Base-by-base conservation (phyloP, 2,888 invertebrate genomes). In the Morpho helenor region DNA sequence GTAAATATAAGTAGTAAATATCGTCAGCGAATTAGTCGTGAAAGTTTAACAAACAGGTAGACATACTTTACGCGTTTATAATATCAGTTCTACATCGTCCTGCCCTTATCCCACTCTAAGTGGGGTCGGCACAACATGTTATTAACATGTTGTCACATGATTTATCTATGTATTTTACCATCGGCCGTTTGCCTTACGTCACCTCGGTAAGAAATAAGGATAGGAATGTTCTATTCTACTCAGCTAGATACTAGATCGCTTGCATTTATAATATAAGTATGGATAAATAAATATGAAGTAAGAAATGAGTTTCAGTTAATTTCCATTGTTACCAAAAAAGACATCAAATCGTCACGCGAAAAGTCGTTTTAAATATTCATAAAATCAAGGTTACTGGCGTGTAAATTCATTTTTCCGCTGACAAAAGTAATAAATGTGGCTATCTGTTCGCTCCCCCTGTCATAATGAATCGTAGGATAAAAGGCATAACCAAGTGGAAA, bases 401-500 rank as follows among this genome's bases (percentile, higher is more conserved):
- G 83, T 79, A 76, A 85, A 87, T 84, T 86, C 85, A 87, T 87
- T 89, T 89, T 88, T 87, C 84, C 83, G 89, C 88, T 87, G 88
- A 89, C 88, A 88, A 89, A 85, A 88, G 89, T 82, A 86, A 88
- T 89, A 88, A 89, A 87, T 82, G 86, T 77, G 79, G 75, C 85
- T 87, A 88, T 88, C 87, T 87, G 85, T 87, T 75, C 77, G 73
- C 77, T 75, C 78, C 85, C 83, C 84, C 80, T 74, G 72, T 62
- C 77, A 83, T 89, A 89, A 90, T 90, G 88, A 90, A 90, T 89
- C 88, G 87, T 81, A 80, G 79, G 75, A 87, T 87, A 89, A 88
- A 88, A 86, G 88, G 85, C 86, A 88, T 87, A 87, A 84, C 86
- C 86, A 84, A 88, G 88, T 89, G 87, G 87, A 89, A 89, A 76